phyloP scores from a whole-genome alignment of 2,888 invertebrate genomes.

The Platynereis dumerilii region DNA sequence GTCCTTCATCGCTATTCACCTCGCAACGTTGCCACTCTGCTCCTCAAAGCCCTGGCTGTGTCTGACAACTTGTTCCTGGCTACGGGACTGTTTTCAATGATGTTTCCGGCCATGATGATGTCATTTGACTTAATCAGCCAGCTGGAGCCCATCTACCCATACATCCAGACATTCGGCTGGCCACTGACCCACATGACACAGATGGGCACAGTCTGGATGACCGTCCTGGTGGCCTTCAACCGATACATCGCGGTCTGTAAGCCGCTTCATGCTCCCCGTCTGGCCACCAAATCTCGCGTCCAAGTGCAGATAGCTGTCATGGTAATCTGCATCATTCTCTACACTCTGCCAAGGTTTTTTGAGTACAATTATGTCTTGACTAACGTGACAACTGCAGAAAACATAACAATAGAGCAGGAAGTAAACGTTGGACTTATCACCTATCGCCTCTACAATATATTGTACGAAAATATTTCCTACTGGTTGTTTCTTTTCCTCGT shows the following conservation, averaged over 20 bases:
- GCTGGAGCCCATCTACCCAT: conserved; percentile 32
- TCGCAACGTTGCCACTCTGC: conserved; percentile 35
- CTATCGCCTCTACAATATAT: conserved; percentile 35
- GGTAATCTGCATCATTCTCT: conserved; percentile 30
- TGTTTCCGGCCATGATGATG: conserved; percentile 38
- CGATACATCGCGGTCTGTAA: conserved; percentile 41
- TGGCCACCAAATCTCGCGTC: conserved; percentile 38
- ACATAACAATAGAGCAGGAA: conserved; percentile 22
- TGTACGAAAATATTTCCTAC: conserved; percentile 40
- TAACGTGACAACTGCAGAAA: conserved; percentile 11
- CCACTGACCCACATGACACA: conserved; percentile 38
- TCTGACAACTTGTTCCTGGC: conserved; percentile 39
- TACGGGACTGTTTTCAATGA: conserved; percentile 34
- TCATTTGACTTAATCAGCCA: conserved; percentile 31
- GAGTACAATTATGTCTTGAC: conserved; percentile 34
- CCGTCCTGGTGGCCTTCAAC: conserved; percentile 40
- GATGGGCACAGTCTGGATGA: conserved; percentile 41
- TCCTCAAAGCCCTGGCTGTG: conserved; percentile 39
- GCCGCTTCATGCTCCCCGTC: conserved; percentile 36
- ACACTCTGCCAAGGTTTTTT: conserved; percentile 39
- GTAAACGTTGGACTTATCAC: conserved; percentile 33
- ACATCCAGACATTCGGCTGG: conserved; percentile 37
- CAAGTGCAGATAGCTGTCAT: conserved; percentile 32
- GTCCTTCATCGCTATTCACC: conserved; percentile 37
- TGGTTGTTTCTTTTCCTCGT: conserved; percentile 37